Evolutionary conservation across 1,140 invertebrate genomes (phyloP).

Genomic region (Mya arenaria): DNA sequence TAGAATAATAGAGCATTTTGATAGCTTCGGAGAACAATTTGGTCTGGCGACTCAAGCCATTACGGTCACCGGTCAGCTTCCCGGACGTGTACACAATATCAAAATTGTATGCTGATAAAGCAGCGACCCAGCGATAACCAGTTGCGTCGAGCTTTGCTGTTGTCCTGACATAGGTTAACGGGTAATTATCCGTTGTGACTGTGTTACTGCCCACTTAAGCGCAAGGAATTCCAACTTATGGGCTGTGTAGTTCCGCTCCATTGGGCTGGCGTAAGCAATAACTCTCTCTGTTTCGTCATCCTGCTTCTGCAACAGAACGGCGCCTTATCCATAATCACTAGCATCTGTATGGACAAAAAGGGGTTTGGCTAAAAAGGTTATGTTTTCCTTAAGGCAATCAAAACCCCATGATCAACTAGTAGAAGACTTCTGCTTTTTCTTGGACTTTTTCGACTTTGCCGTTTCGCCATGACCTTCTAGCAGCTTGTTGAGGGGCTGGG

Average conservation of each 20-base stretch:
- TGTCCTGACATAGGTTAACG: neutral
- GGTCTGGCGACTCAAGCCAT: neutral
- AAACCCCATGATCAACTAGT: neutral
- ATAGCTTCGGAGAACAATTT: neutral
- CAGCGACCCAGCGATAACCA: neutral
- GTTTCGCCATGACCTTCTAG: neutral
- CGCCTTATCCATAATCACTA: neutral
- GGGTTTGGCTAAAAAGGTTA: neutral
- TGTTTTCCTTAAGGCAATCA: neutral
- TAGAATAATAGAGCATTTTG: no score
- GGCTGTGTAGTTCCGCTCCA: neutral
- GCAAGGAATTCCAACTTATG: slow-evolving; percentile 5
- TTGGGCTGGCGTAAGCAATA: neutral
- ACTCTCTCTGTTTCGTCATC: neutral
- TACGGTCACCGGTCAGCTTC: neutral
- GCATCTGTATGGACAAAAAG: neutral
- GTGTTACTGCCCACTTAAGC: neutral
- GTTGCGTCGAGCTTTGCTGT: slow-evolving; percentile 37
- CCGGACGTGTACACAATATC: neutral
- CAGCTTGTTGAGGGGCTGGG: neutral
- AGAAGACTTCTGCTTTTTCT: neutral
- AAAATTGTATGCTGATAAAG: slow-evolving; percentile 14
- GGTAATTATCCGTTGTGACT: neutral
- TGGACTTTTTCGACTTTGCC: neutral
- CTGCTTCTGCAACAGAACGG: neutral